Percentiles rank a stretch among this genome's conserved stretches.
These are phyloP conservation scores for Nibea coibor DNA, from an alignment of 2,113 vertebrate species.

Conservation along the genomic window DNA sequence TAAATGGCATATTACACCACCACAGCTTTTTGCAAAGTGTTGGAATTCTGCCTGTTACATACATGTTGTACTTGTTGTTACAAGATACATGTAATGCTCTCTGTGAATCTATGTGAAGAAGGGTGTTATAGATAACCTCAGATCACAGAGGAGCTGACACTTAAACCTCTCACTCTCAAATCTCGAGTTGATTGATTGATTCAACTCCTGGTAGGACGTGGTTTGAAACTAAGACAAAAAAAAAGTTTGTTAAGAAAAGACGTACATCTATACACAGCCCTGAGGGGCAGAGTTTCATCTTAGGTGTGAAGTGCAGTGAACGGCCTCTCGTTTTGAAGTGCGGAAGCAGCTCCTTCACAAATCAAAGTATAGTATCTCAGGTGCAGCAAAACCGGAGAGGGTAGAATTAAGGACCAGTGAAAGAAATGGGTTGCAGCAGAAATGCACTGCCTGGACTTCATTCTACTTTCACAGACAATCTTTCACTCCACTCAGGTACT, in stretches of 20 bases:
- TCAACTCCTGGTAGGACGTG: not conserved
- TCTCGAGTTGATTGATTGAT: not conserved
- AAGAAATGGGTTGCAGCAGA: slow-evolving; percentile 30
- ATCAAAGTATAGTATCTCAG: not conserved
- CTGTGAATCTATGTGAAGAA: not conserved
- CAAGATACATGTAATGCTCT: not conserved
- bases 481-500: slow-evolving; percentile 28
- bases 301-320: not conserved
- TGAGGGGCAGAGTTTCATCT: not conserved
- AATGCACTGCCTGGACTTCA: slow-evolving; percentile 14
- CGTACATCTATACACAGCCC: not conserved
- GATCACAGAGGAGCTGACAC: not conserved
- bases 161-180: not conserved
- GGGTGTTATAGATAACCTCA: not conserved
- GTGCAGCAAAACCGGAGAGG: not conserved
- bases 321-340: not conserved
- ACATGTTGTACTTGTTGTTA: too few relatives aligned
- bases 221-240: not conserved
- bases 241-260: too few relatives aligned
- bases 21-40: not conserved
- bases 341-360: not conserved
- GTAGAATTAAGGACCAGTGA: not conserved
- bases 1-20: not conserved
- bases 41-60: not conserved
- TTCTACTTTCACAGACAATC: slow-evolving; percentile 32